Evolutionary conservation across 2,113 vertebrate species (phyloP), one percentile per base, ranked within the genome.

Genomic region (Brachyhypopomus occidentalis): DNA sequence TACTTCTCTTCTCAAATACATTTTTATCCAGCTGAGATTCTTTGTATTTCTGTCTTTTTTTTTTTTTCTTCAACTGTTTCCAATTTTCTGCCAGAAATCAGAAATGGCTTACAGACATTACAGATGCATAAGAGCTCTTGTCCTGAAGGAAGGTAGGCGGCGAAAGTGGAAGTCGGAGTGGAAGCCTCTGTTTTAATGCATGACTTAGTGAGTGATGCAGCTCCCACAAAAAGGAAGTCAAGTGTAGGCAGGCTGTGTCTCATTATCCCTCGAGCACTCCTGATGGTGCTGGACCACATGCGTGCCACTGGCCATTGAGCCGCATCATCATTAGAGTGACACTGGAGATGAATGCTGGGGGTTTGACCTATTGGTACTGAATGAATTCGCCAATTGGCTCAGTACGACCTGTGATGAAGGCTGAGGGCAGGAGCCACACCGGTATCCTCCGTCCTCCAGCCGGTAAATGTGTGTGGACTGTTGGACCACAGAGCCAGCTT

Each of bases 261-360:
- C 45, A 85, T 85, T 82, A 82, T 14, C 76, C 58, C 60, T 34
- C 77, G 64, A 81, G 67, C 74, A 30, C 52, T 11, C 69, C 77
- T 23, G 38, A 80, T 76, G 80, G 23, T 38, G 36, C 45, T 48
- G 77, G 41, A 41, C 41, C 5, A 30, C 30, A 30, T 30, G 5
- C 41, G 9, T 41, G 77, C 72, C 38, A 66, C 64, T 22, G 77
- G 2, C 38, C 55, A 55, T 55, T 16, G 22, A 19, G 58, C 34
- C 48, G 63, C 69, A 59, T 9, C 5, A 38, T 36, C 11, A 4
- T 20, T 20, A 38, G 41, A 41, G 17, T 38, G 36, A 64, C 4
- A 20, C 7, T 66, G 38, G 22, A 67, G 75, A 60, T 64, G 25
- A 64, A 64, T 27, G 45, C 75, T 30, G 36, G 38, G 23, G 34